Conservation (phyloP, 2,888 invertebrate genomes). For the Strigamia maritima region DNA sequence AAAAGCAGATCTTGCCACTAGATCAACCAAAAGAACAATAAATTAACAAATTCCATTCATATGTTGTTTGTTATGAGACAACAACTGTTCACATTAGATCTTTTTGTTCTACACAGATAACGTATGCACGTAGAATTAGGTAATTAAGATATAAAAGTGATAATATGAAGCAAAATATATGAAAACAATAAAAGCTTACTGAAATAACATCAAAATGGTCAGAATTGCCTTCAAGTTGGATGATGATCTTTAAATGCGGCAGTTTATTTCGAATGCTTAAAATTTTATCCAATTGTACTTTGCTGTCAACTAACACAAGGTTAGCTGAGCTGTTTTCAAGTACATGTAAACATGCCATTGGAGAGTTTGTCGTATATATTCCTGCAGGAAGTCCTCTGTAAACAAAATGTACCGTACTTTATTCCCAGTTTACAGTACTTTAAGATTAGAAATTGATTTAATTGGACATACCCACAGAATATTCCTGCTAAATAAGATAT, state of each 20-base stretch:
- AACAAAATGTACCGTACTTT: constrained; percentile 37
- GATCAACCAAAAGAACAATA: constrained; percentile 38
- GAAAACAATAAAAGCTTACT: too few species aligned
- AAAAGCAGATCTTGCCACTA: constrained; percentile 51
- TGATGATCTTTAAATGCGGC: constrained; percentile 49
- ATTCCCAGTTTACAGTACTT: too few species aligned
- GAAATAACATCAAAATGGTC: constrained; percentile 39
- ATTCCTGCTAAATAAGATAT: constrained; percentile 80
- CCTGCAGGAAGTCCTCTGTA: constrained; percentile 76
- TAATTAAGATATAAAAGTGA: too few species aligned
- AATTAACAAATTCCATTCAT: too few species aligned
- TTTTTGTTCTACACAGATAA: too few species aligned
- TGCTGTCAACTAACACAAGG: constrained; percentile 74
- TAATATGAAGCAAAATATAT: too few species aligned
- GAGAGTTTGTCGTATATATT: constrained; percentile 85
- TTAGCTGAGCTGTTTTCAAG: constrained; percentile 72
- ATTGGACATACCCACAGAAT: constrained; percentile 67
- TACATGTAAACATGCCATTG: constrained; percentile 79
- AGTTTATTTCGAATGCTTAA: constrained; percentile 43
- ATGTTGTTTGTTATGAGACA: too few species aligned
- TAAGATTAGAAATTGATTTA: too few species aligned
- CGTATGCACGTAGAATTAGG: too few species aligned
- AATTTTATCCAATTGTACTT: constrained; percentile 51
- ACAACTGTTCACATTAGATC: too few species aligned
- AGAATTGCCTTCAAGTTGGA: constrained; percentile 49